Conservation (phyloP, 2,888 invertebrate species). For the Leistus spinibarbis region DNA sequence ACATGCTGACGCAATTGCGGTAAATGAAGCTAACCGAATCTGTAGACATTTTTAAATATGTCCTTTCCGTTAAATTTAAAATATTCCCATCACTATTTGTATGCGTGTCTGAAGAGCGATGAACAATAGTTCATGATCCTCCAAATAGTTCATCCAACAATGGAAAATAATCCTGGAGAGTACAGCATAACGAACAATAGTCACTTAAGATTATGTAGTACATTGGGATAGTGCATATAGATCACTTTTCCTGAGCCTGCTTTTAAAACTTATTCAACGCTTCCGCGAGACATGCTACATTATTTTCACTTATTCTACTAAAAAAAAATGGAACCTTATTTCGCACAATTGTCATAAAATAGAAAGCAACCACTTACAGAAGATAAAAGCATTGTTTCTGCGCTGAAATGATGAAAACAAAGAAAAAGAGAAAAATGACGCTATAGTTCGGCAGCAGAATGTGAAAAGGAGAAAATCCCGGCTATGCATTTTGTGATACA, state of each 20-base stretch:
- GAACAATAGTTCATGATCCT: no score
- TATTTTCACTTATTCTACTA: not conserved
- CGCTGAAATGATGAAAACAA: constrained; percentile 12
- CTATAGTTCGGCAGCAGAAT: not conserved
- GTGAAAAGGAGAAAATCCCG: constrained; percentile 18
- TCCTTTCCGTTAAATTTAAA: no score
- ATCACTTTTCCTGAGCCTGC: not conserved
- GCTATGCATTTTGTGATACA: constrained; percentile 33
- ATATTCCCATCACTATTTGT: no score
- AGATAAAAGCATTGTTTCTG: constrained; percentile 38
- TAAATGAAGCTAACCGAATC: no score
- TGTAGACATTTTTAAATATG: no score
- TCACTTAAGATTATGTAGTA: not conserved
- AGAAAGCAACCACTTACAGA: constrained; percentile 36
- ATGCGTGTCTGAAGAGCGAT: no score
- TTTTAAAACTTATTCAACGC: not conserved
- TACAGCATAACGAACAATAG: not conserved
- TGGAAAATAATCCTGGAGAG: not conserved
- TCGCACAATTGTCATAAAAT: constrained; percentile 34
- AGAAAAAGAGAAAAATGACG: constrained; percentile 31
- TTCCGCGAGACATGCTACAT: constrained; percentile 6
- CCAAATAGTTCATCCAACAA: not conserved
- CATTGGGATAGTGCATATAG: not conserved
- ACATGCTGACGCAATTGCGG: not conserved
- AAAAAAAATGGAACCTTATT: constrained; percentile 7